Conservation (phyloP, 2,113 vertebrate genomes). For the Scomber colias region DNA sequence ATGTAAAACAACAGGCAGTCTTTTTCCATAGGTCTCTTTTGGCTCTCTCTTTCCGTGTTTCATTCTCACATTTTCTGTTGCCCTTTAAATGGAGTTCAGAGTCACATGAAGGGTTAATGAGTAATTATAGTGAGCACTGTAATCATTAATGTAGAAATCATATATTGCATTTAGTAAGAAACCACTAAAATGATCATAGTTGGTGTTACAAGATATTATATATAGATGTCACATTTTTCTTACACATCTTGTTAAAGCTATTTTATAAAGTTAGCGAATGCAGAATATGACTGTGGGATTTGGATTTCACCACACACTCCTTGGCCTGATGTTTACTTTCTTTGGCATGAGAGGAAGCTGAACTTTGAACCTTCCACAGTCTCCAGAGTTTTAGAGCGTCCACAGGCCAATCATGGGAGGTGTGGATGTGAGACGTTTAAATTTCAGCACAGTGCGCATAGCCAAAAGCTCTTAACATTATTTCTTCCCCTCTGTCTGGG, state of each 20-base stretch:
- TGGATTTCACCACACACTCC: conserved; percentile 53
- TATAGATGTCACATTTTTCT: conserved; percentile 19
- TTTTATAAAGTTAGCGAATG: conserved; percentile 41
- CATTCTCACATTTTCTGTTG: neutral
- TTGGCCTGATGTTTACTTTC: conserved; percentile 64
- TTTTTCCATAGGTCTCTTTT: conserved; percentile 6
- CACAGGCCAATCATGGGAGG: conserved; percentile 43
- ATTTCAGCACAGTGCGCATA: conserved; percentile 44
- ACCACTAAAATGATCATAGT: conserved; percentile 21
- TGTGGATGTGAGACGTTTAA: conserved; percentile 40
- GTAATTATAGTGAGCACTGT: conserved; percentile 8
- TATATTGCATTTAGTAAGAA: conserved; percentile 29
- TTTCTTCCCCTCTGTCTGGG: conserved; percentile 51
- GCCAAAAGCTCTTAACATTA: conserved; percentile 69
- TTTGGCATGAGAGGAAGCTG: conserved; percentile 62
- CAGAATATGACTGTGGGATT: conserved; percentile 43
- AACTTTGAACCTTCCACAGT: conserved; percentile 57
- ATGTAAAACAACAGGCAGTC: neutral
- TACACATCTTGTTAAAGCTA: conserved; percentile 26
- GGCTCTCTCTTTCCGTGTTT: neutral
- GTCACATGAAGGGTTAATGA: conserved; percentile 24
- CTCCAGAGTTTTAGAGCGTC: conserved; percentile 43
- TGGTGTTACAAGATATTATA: conserved; percentile 29
- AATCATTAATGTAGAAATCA: conserved; percentile 30
- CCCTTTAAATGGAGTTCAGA: neutral